Conservation (phyloP, 2,888 invertebrate genomes). For the Andrena hattorfiana region DNA sequence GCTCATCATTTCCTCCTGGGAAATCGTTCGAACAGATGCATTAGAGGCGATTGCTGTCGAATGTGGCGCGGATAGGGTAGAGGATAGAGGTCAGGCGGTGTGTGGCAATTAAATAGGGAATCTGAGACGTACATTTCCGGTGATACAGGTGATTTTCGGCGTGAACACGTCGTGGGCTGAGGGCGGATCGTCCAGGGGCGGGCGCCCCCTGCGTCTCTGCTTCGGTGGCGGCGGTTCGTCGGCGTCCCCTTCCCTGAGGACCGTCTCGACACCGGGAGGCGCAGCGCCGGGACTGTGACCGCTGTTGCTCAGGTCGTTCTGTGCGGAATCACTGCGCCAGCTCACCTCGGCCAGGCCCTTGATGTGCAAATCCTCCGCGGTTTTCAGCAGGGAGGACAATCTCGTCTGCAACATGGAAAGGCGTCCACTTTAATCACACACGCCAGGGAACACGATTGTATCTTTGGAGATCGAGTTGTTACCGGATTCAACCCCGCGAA, state of each 20-base stretch:
- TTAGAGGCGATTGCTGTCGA: conserved; percentile 21
- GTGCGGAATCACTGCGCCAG: conserved; percentile 87
- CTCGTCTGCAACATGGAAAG: conserved; percentile 89
- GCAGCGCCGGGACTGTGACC: conserved; percentile 81
- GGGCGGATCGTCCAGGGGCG: conserved; percentile 89
- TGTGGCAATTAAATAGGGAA: too few species aligned
- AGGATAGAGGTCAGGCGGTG: too few species aligned
- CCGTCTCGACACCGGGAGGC: conserved; percentile 81
- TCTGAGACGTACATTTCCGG: conserved; percentile 81
- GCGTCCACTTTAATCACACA: conserved; percentile 36
- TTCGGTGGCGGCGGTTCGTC: conserved; percentile 84
- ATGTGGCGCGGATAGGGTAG: too few species aligned
- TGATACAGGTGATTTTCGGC: conserved; percentile 86
- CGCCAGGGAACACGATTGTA: not conserved
- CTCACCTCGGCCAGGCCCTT: conserved; percentile 96
- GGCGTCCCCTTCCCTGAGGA: conserved; percentile 80
- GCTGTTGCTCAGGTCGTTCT: conserved; percentile 80
- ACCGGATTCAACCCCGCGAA: not conserved
- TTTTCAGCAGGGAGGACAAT: conserved; percentile 94
- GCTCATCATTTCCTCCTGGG: conserved; percentile 83
- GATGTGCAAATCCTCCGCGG: conserved; percentile 96
- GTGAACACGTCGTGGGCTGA: conserved; percentile 85
- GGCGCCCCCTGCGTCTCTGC: conserved; percentile 89
- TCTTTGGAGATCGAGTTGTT: not conserved
- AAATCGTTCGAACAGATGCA: conserved; percentile 54